Base-by-base conservation (phyloP, 2,888 invertebrate species). In the Galerucella nymphaeae region DNA sequence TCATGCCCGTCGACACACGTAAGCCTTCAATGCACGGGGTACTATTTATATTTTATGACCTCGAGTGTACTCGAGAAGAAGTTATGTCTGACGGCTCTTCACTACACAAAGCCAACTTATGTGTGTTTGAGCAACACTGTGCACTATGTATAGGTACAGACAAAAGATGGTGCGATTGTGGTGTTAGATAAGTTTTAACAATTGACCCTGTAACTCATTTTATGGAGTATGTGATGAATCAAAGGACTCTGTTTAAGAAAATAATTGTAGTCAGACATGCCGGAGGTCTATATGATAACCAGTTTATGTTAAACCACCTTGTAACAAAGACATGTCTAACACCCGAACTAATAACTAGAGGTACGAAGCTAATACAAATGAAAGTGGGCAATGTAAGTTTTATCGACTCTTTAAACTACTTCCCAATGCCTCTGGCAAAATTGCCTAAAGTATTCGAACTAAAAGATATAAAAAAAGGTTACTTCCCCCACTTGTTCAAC, bases 331-430 rank as follows among this genome's bases (percentile, higher is more conserved):
- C 75, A 18, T 63, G 70, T 41, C 53, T 70, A 30, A 69, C 70
- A 48, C 74, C 72, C 6, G 61, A 73, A 38, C 30, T 72, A 13
- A 73, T 73, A 14, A 70, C 72, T 58, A 18, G 74, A 10, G 75
- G 75, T 0, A 72, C 76, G 20, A 77, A 77, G 67, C 45, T 72
- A 45, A 58, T 78, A 16, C 50, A 72, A 30, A 41, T 68, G 30
- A 38, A 23, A 42, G 41, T 68, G 11, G 63, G 48, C 55, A 74
- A 73, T 59, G 64, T 75, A 45, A 71, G 71, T 66, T 74, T 75
- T 30, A 66, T 72, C 5, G 76, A 73, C 81, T 84, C 85, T 83
- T 75, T 18, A 10, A 66, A 57, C 13, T 66, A 45, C n/a, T 38
- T 66, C 16, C 13, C 55, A 5, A 57, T 18, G n/a, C 66, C 66